Conservation (phyloP, 2,113 vertebrate species). For the Zapornia atra region DNA sequence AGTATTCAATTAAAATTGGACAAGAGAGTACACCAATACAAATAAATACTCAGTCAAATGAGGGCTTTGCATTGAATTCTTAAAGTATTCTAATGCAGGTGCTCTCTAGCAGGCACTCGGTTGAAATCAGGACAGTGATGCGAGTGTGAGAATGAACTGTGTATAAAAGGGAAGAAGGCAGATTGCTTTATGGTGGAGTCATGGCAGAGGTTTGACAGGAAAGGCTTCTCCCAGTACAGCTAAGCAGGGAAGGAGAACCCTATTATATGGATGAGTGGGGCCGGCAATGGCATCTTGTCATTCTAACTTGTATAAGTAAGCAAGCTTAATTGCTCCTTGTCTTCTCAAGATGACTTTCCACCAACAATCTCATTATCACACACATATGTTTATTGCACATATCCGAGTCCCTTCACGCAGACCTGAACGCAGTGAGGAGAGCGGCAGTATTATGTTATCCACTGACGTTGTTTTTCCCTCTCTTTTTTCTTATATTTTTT, state of each 20-base stretch:
- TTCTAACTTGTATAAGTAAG: conserved; percentile 69
- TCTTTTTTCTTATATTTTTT: not conserved
- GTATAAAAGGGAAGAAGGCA: conserved; percentile 11
- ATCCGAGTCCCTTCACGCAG: conserved; percentile 21
- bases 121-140: conserved; percentile 42
- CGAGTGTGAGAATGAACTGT: conserved; percentile 16
- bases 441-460: not conserved
- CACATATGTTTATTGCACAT: conserved; percentile 58
- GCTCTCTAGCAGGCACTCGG: conserved; percentile 8
- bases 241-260: conserved; percentile 61
- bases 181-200: conserved; percentile 53
- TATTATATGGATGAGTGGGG: conserved; percentile 67
- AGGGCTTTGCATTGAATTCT: not conserved
- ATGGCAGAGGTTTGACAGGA: conserved; percentile 64
- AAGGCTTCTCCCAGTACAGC: conserved; percentile 26
- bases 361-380: conserved; percentile 73
- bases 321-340: conserved; percentile 74
- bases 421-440: not conserved
- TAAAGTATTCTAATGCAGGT: conserved; percentile 30
- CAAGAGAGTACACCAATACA: not conserved
- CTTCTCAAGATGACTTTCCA: conserved; percentile 69
- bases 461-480: not conserved
- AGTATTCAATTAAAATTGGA: conserved; percentile 26
- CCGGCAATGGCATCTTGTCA: conserved; percentile 65
- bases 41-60: not conserved